Base-by-base conservation (phyloP, 2,113 vertebrate species). In the Machaerirhynchus nigripectus region DNA sequence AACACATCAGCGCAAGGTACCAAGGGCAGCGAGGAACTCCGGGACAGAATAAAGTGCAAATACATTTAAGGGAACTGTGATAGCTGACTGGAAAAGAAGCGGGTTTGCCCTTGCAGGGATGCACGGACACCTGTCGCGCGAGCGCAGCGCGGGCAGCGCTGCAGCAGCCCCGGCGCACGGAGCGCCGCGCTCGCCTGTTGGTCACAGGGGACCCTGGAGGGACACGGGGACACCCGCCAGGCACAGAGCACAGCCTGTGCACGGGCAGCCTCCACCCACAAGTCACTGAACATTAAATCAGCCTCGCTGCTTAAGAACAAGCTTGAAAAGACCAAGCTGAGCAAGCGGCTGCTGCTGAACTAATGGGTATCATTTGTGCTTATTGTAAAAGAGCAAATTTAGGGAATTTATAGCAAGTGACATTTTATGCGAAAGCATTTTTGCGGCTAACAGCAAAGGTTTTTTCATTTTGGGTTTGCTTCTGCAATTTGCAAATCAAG, bases 311-410 rank as follows among this genome's bases (percentile, higher is more conserved):
- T 76, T 46, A 75, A 80, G 67, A 91, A 69, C 5, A 24, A 90
- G 86, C 83, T 77, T 74, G 69, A 71, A 92, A 90, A 95, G 89
- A 71, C 52, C 60, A n/a, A 77, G 70, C 52, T 31, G 57, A 81
- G 47, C 0, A 5, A 89, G 52, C 0, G 7, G 64, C 56, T 60
- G 73, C 80, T 86, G 61, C 69, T 67, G 28, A 79, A 47, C 63
- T 79, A 87, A 85, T 13, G 39, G 71, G 17, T 63, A 11, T 26
- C 35, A 15, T 70, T 35, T 59, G 42, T 50, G 59, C 82, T 70
- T 70, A 23, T 26, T 47, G 67, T 44, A 78, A 44, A 65, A 70
- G 37, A 71, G 52, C 24, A 78, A 71, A 87, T 47, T 9, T 22
- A 49, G 70, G 57, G 60, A 78, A 71, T 82, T 59, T 56, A 46